These are phyloP conservation scores for Columba livia DNA, from an alignment of 2,113 vertebrate species.

Conservation along the genomic window DNA sequence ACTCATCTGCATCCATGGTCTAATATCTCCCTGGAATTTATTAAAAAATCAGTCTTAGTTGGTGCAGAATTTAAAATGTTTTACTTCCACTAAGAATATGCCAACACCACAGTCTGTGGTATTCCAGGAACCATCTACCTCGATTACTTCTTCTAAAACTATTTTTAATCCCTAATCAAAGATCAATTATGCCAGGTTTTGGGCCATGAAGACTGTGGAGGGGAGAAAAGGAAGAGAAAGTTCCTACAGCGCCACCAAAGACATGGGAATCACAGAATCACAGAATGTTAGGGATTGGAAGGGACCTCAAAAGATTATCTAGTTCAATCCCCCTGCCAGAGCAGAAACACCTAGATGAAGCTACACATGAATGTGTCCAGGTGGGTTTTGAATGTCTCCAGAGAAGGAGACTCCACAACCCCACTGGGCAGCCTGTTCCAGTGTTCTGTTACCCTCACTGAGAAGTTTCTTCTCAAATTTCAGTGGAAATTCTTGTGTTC, in stretches of 20 bases:
- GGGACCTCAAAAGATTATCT: too few relatives aligned
- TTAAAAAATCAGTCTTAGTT: neutral
- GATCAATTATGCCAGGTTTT: neutral
- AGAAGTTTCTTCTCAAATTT: too few relatives aligned
- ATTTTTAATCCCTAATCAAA: slow-evolving; percentile 20
- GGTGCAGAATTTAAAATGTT: neutral
- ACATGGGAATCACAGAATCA: neutral
- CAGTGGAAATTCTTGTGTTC: too few relatives aligned
- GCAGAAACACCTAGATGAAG: too few relatives aligned
- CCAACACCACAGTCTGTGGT: neutral
- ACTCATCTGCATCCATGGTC: neutral
- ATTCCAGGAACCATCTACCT: neutral
- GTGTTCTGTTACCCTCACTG: too few relatives aligned
- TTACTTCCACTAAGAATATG: neutral
- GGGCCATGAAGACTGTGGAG: neutral
- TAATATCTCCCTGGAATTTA: neutral
- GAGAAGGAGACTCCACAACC: too few relatives aligned
- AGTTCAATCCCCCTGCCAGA: too few relatives aligned
- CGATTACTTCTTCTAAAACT: neutral
- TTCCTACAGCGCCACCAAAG: neutral
- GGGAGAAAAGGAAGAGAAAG: neutral
- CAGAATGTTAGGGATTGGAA: too few relatives aligned
- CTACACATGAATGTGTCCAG: too few relatives aligned
- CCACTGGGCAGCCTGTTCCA: too few relatives aligned
- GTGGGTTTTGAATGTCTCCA: too few relatives aligned